A percentile compares a stretch with the other conserved stretches of the same genome.
Evolutionary conservation across 2,797 vertebrate genomes (phyloP).

Genomic region (Catamblyrhynchus diadema): DNA sequence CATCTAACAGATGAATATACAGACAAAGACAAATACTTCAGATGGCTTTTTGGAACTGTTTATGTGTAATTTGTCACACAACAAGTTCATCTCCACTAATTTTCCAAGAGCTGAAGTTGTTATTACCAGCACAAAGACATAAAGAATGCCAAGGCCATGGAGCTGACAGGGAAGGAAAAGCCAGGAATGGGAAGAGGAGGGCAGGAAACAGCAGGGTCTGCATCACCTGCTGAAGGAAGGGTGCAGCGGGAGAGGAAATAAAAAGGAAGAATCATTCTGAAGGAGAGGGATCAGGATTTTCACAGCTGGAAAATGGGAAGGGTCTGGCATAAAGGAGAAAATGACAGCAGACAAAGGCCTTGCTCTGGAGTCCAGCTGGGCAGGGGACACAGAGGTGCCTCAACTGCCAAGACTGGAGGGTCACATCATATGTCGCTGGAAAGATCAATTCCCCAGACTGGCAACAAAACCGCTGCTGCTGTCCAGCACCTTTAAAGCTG

Average conservation of each 20-base stretch:
- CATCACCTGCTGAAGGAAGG: neutral
- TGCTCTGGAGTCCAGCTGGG: neutral
- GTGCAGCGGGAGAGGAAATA: neutral
- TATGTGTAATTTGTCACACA: conserved; percentile 50
- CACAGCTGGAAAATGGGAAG: neutral
- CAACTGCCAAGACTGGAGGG: neutral
- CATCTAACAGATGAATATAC: conserved; percentile 27
- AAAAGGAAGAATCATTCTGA: neutral
- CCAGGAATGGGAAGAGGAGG: neutral
- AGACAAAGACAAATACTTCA: conserved; percentile 42
- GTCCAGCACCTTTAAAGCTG: neutral
- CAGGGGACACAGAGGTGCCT: neutral
- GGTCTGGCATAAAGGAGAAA: neutral
- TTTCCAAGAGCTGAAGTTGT: conserved; percentile 4
- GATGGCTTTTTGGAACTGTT: conserved; percentile 14
- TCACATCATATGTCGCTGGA: neutral
- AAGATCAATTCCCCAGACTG: neutral
- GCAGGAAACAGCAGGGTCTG: neutral
- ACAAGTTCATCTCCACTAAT: conserved; percentile 45
- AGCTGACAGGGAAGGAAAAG: neutral
- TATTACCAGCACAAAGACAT: neutral
- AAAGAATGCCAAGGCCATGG: neutral
- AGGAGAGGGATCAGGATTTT: neutral
- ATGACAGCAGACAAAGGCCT: neutral
- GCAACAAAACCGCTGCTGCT: neutral